These are phyloP conservation scores for Papilio elwesi DNA, from an alignment of 2,888 invertebrate genomes.

Conservation along the genomic window DNA sequence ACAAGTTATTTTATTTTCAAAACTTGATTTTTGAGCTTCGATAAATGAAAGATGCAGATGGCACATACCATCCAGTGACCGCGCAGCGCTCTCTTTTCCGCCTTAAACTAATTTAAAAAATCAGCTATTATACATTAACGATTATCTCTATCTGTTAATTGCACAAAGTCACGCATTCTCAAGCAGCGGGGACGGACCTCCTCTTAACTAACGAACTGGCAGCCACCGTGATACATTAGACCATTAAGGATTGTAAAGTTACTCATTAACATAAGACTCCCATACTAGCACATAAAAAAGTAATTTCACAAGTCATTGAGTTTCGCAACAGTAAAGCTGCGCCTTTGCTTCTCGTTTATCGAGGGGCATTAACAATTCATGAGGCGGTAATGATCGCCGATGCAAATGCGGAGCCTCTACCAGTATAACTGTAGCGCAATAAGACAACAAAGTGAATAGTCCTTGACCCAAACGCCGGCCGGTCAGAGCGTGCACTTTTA, in stretches of 20 bases:
- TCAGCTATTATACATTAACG: not conserved
- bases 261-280: constrained; percentile 11
- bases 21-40: too few relatives aligned
- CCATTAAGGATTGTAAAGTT: constrained; percentile 9
- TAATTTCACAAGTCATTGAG: constrained; percentile 29
- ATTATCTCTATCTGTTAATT: not conserved
- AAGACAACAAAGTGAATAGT: constrained; percentile 66
- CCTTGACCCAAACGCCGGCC: constrained; percentile 68
- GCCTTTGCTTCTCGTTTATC: constrained; percentile 25
- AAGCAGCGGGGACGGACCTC: too few relatives aligned
- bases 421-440: constrained; percentile 30
- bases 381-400: constrained; percentile 41
- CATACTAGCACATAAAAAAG: constrained; percentile 13
- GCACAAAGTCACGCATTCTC: not conserved
- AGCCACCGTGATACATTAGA: constrained; percentile 1
- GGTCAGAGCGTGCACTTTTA: constrained; percentile 68
- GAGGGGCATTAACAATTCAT: constrained; percentile 36
- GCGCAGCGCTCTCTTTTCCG: too few relatives aligned
- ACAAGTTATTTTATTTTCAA: too few relatives aligned
- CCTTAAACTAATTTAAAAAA: not conserved
- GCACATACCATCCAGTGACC: too few relatives aligned
- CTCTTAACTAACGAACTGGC: constrained; percentile 41
- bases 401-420: constrained; percentile 39
- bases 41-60: too few relatives aligned
- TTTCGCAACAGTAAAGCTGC: constrained; percentile 27